Base-by-base conservation (phyloP, 2,888 invertebrate genomes). In the Hydrotaea diabolus region DNA sequence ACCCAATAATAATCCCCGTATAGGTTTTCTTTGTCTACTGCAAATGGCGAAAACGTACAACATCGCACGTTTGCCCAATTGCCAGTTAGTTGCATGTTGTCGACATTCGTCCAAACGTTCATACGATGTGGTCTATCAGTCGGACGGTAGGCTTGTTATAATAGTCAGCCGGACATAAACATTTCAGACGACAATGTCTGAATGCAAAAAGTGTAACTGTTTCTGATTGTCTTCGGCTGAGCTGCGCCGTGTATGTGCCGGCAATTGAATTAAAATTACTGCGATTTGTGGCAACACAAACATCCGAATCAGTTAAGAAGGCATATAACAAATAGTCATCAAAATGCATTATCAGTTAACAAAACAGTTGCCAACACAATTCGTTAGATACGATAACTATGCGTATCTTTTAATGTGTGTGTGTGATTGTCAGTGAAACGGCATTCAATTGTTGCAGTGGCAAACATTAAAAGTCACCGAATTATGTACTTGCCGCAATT, bases 11-110 rank as follows among this genome's bases (percentile, higher is more conserved):
- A n/a, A n/a, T 7, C n/a, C 49, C 49, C 1, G n/a, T n/a, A 49
- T 5, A n/a, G n/a, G 15, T 49, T 49, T 49, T 13, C 13, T 49
- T 49, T 7, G 31, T 31, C 49, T n/a, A 7, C 49, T n/a, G 7
- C 49, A n/a, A 49, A 49, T n/a, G n/a, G 2, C 15, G 13, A 49
- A 49, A 49, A n/a, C n/a, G n/a, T 49, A 15, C n/a, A 1, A 49
- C 79, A 76, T 49, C 64, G 72, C 83, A 83, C 83, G 79, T 83
- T 83, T 79, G 62, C 57, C 39, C 79, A 83, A 83, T 83, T 49
- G 15, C 13, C 49, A n/a, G 49, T 49, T 49, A n/a, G n/a, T 15
- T 83, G 76, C 72, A 83, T 76, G 62, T 83, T 83, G 71, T 76
- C 79, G 21, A 53, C 31, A 43, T 43, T 49, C n/a, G 9, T 4